phyloP scores from a whole-genome alignment of 2,797 vertebrate genomes.

The Denticeps clupeoides region DNA sequence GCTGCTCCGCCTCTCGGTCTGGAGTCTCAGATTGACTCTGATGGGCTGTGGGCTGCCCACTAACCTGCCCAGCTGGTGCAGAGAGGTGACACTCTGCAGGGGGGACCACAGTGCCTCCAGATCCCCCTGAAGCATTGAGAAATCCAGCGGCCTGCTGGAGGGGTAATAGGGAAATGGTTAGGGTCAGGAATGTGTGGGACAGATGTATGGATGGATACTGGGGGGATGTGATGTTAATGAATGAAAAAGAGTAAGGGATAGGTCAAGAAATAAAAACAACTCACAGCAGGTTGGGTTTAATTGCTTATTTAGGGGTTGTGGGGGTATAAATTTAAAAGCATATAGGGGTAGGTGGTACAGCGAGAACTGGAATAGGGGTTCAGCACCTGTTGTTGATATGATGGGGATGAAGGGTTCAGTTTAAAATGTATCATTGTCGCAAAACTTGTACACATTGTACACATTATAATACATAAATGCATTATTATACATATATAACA shows the following conservation, averaged over 20 bases:
- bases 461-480: not conserved
- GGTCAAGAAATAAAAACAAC: constrained; percentile 9
- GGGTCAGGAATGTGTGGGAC: constrained; percentile 23
- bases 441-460: no score
- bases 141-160: constrained; percentile 65
- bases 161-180: constrained; percentile 33
- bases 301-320: not conserved
- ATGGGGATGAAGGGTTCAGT: no score
- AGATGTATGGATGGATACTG: constrained; percentile 9
- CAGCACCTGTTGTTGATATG: no score
- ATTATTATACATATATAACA: no score
- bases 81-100: constrained; percentile 64
- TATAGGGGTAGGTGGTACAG: no score
- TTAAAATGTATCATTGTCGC: no score
- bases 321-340: not conserved
- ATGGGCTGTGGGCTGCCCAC: constrained; percentile 42
- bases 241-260: constrained; percentile 1
- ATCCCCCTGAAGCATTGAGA: constrained; percentile 61
- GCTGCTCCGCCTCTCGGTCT: not conserved
- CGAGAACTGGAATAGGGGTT: no score
- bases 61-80: constrained; percentile 72
- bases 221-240: not conserved
- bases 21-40: not conserved
- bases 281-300: not conserved
- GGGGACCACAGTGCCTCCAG: constrained; percentile 71